Evolutionary conservation across 2,113 vertebrate species (phyloP), one percentile per base, ranked within the genome.

Genomic region (Crotophaga sulcirostris): DNA sequence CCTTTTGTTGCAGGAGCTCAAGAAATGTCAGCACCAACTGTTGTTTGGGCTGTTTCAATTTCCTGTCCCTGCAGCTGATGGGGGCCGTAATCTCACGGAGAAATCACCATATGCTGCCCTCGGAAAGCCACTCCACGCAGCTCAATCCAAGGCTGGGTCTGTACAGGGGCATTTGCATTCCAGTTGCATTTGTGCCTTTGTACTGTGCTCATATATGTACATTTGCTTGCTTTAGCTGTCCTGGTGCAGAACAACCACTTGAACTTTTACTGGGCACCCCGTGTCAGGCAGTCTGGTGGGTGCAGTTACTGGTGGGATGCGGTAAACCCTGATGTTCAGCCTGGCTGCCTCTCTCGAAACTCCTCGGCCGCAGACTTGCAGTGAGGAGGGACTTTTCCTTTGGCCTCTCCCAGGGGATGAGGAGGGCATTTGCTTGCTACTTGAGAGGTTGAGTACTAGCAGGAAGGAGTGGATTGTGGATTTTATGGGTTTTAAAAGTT

Each of bases 271-370:
- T 59, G 56, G 40, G 26, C 31, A 1, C 1, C 4, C 36, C 9
- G 25, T 3, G 5, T 51, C 58, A 6, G 42, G 23, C n/a, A 29
- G 29, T 16, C 12, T 78, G 59, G 34, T 78, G 42, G 36, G 12
- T 68, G 25, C 16, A 3, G 24, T 49, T 49, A 49, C 14, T 75
- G 55, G 34, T 75, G 38, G 47, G n/a, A 14, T 68, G 25, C 13
- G 2, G 24, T 34, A 6, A 66, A 14, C 26, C 6, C 10, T 9
- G 10, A 5, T 73, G 40, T 36, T 89, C 64, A 49, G 47, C 42
- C 44, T 69, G 62, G 11, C 49, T 78, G 16, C 26, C 0, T 0
- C n/a, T 47, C 20, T 36, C 14, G 0, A 29, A 74, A 42, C 12
- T 58, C 16, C 52, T 74, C 44, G 52, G 1, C 14, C 8, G 5